These are phyloP conservation scores for Melinopterus prodromus DNA, from an alignment of 2,888 invertebrate species.

Conservation along the genomic window DNA sequence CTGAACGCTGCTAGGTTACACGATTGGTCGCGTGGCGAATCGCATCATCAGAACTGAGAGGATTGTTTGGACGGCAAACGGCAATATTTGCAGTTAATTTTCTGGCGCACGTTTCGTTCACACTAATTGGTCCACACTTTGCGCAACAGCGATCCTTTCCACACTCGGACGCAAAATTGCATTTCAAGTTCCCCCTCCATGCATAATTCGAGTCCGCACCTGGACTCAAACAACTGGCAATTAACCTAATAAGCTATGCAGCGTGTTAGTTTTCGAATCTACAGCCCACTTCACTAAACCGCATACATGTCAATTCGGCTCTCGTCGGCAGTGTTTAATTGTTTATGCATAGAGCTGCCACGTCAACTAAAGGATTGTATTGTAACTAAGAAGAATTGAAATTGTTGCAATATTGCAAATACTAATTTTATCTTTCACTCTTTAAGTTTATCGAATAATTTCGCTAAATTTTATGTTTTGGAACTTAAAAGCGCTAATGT, in stretches of 20 bases:
- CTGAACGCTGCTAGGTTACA: no score
- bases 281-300: not conserved
- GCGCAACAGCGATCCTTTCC: not conserved
- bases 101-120: not conserved
- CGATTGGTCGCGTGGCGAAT: not conserved
- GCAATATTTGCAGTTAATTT: not conserved
- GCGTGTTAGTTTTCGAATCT: not conserved
- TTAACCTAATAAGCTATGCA: not conserved
- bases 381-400: no score
- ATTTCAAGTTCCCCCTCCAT: not conserved
- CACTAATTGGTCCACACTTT: not conserved
- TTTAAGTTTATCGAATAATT: no score
- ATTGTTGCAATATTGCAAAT: no score
- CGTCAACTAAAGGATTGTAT: no score
- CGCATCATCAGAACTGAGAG: not conserved
- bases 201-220: not conserved
- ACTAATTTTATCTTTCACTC: no score
- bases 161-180: not conserved
- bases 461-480: no score
- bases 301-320: not conserved
- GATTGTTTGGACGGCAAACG: not conserved
- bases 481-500: no score
- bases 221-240: not conserved
- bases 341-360: no score
- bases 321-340: not conserved